Evolutionary conservation across 1,140 invertebrate genomes (phyloP).

Genomic region (Trichonephila clavipes): DNA sequence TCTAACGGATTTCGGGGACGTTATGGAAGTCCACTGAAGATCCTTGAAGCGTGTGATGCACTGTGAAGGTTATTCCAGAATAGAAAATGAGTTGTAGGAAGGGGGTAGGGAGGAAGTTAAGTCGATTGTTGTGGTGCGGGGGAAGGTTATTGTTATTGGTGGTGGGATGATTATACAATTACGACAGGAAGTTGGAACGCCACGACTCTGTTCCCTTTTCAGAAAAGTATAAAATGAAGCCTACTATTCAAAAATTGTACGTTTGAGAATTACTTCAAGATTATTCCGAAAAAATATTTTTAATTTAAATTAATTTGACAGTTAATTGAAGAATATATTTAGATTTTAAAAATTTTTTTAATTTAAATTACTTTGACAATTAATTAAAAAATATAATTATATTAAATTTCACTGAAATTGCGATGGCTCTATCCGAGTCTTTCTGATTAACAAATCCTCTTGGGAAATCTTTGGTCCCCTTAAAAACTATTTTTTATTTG

Average conservation of each 20-base stretch:
- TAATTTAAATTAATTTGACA: neutral
- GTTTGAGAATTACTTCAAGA: neutral
- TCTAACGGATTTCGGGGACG: neutral
- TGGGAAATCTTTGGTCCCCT: too few relatives aligned
- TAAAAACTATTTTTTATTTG: too few relatives aligned
- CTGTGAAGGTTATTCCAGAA: neutral
- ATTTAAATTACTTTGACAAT: too few relatives aligned
- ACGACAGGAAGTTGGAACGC: neutral
- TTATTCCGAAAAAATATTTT: neutral
- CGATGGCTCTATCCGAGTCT: too few relatives aligned
- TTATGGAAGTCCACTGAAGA: neutral
- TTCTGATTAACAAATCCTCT: too few relatives aligned
- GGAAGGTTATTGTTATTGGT: neutral
- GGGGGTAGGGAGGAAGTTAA: neutral
- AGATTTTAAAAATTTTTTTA: too few relatives aligned
- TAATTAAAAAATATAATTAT: too few relatives aligned
- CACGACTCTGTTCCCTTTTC: too few relatives aligned
- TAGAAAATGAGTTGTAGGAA: neutral
- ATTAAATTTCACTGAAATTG: too few relatives aligned
- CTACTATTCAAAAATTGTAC: neutral
- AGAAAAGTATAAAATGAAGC: too few relatives aligned
- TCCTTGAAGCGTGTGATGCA: neutral
- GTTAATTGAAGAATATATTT: too few relatives aligned
- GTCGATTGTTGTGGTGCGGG: neutral
- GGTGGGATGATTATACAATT: neutral